These are phyloP conservation scores for Parnassius apollo DNA, from an alignment of 2,888 invertebrate genomes.

Conservation along the genomic window DNA sequence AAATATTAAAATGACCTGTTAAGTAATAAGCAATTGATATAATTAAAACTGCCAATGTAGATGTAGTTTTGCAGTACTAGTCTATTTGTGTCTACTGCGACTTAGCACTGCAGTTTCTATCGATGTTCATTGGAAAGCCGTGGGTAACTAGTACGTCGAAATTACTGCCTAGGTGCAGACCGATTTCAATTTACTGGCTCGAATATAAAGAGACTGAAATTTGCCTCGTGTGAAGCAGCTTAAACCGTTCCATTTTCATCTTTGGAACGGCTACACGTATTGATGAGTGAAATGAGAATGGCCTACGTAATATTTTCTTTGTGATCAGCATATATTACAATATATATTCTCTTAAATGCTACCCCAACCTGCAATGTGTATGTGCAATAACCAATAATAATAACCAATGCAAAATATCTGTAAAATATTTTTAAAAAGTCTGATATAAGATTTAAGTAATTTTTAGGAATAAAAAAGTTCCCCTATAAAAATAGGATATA, in stretches of 20 bases:
- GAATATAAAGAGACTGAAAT: constrained; percentile 17
- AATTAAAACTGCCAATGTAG: constrained; percentile 10
- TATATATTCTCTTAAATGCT: too few relatives aligned
- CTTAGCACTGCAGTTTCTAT: constrained; percentile 22
- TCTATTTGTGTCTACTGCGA: constrained; percentile 10
- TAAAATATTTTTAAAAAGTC: too few relatives aligned
- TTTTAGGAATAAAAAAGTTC: too few relatives aligned
- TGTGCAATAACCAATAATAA: too few relatives aligned
- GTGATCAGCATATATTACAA: too few relatives aligned
- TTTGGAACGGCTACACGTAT: not conserved
- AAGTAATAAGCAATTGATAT: constrained; percentile 12
- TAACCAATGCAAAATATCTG: too few relatives aligned
- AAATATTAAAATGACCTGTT: too few relatives aligned
- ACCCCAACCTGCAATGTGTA: too few relatives aligned
- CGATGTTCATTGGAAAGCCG: constrained; percentile 20
- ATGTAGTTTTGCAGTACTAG: constrained; percentile 24
- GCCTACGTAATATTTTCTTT: too few relatives aligned
- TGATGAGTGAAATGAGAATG: not conserved
- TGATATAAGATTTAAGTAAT: too few relatives aligned
- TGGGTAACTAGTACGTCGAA: constrained; percentile 21
- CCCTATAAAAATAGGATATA: too few relatives aligned
- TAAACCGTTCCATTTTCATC: constrained; percentile 18
- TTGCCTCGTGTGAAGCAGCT: constrained; percentile 13
- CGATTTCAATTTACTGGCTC: constrained; percentile 26
- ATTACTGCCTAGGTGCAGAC: constrained; percentile 25